phyloP scores from a whole-genome alignment of 2,113 vertebrate species.

The Chaetodon auriga region DNA sequence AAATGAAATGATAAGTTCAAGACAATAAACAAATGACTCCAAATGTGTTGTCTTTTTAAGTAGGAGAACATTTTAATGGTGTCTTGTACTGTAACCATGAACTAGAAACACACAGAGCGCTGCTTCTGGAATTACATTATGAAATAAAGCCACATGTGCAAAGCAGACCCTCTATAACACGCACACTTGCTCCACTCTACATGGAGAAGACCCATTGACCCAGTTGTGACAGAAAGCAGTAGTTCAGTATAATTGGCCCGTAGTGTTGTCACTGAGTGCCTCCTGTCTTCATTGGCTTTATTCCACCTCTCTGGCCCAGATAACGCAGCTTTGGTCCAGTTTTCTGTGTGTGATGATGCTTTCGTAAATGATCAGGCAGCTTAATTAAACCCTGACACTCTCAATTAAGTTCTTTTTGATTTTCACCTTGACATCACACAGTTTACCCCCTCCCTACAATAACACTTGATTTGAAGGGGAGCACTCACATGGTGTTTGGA shows the following conservation, averaged over 20 bases:
- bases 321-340: constrained; percentile 53
- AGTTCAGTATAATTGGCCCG: constrained; percentile 53
- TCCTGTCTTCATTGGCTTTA: constrained; percentile 31
- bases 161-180: constrained; percentile 23
- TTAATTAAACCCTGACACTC: constrained; percentile 75
- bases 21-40: neutral
- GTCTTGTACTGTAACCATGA: neutral
- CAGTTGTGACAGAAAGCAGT: constrained; percentile 57
- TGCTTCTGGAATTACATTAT: neutral
- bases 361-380: constrained; percentile 73
- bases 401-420: constrained; percentile 62
- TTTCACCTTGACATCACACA: neutral
- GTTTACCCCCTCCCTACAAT: neutral
- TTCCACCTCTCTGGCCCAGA: constrained; percentile 50
- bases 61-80: neutral
- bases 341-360: constrained; percentile 66
- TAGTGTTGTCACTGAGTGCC: constrained; percentile 29
- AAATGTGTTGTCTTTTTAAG: neutral
- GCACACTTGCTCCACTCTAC: neutral
- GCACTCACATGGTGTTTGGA: neutral
- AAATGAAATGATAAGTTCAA: neutral
- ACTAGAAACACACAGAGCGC: neutral
- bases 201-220: constrained; percentile 62
- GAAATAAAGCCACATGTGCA: constrained; percentile 46
- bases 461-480: neutral